Base-by-base conservation (phyloP, 2,113 vertebrate species). In the Toxotes jaculatrix region DNA sequence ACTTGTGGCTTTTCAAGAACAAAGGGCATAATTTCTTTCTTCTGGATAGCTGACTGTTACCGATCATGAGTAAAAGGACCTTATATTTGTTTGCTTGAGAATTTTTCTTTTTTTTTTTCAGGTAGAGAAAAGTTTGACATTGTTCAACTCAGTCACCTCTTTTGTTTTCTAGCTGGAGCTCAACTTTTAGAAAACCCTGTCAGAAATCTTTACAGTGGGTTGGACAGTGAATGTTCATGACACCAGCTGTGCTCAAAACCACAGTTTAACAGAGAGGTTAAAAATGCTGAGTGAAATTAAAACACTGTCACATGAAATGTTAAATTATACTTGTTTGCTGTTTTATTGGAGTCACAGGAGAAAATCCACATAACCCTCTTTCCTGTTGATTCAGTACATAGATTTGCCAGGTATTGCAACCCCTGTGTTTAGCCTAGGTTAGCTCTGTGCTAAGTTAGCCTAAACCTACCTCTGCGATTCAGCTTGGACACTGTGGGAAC, bases 1-100 rank as follows among this genome's bases (percentile, higher is more conserved):
- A 69, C 42, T 34, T 45, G 21, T 66, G 59, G 34, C 40, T 63
- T 74, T 75, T 61, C 21, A 49, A 21, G 31, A 66, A 32, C 21
- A 77, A 7, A 42, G 31, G 53, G 38, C 34, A 61, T 1, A 0
- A 4, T 31, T 11, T 72, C 64, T 53, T 43, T 11, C 17, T 36
- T 68, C 34, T 63, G 36, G 19, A 57, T n/a, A 31, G 4, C 42
- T 62, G 0, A 43, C 21, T 21, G 49, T 53, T 43, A 12, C 49
- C 16, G 45, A 53, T 32, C 17, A 16, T 12, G 1, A 31, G 34
- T n/a, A 34, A 23, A 47, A 38, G 27, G 27, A 27, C 27, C 1
- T 27, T 27, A 27, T 1, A 27, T 27, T 27, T 27, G 27, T 27
- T 27, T 27, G 27, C 27, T 27, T 27, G 27, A 27, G 27, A 1